phyloP scores from a whole-genome alignment of 2,888 invertebrate species.

The Lepidocyrtoides sp. region DNA sequence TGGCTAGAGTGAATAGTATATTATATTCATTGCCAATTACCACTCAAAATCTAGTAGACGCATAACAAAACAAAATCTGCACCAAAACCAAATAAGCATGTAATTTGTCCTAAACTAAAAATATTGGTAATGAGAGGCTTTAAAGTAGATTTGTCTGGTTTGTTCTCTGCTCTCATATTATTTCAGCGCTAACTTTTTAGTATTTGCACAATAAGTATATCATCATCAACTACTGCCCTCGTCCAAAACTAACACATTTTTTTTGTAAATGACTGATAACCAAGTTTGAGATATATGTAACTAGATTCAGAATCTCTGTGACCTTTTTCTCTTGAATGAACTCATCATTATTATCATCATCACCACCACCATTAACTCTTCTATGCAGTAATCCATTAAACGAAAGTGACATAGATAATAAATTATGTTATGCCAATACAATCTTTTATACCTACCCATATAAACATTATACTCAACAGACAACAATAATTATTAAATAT shows the following conservation, averaged over 20 bases:
- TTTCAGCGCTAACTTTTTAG: not conserved
- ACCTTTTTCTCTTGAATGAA: conserved; percentile 36
- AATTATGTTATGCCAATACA: not conserved
- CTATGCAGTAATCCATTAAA: not conserved
- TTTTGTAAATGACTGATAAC: not conserved
- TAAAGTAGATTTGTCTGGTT: conserved; percentile 28
- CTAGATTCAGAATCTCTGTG: not conserved
- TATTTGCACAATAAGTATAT: too few relatives aligned
- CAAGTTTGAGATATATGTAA: not conserved
- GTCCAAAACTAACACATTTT: not conserved
- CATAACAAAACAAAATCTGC: not conserved
- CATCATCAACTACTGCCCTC: too few relatives aligned
- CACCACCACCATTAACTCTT: not conserved
- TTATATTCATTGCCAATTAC: conserved; percentile 8
- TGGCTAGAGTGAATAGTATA: too few relatives aligned
- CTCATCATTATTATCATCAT: conserved; percentile 14
- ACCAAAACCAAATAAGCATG: too few relatives aligned
- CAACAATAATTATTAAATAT: not conserved
- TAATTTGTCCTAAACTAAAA: too few relatives aligned
- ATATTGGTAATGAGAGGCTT: too few relatives aligned
- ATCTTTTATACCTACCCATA: not conserved
- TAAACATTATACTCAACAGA: not conserved
- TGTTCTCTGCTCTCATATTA: too few relatives aligned
- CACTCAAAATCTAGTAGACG: not conserved
- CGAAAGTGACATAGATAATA: not conserved